Evolutionary conservation across 1,140 invertebrate genomes (phyloP).

Genomic region (Tetramorium alpestre): DNA sequence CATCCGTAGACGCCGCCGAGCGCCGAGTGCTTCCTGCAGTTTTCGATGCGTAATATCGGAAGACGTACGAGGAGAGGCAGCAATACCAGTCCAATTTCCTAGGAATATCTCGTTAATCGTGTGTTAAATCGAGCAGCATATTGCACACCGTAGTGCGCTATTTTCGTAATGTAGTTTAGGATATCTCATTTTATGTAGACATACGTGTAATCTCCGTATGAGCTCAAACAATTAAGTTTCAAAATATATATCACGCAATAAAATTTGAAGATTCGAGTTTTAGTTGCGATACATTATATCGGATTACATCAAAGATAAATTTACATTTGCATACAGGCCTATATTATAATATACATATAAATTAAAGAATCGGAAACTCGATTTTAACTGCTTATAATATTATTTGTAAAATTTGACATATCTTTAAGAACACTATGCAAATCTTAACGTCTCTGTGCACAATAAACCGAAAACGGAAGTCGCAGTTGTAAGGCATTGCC

Average conservation of each 20-base stretch:
- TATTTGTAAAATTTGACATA: neutral
- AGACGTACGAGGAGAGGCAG: neutral
- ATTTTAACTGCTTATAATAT: neutral
- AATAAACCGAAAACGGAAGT: conserved; percentile 34
- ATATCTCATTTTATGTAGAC: neutral
- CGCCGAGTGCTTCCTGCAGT: conserved; percentile 1
- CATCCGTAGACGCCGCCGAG: conserved; percentile 15
- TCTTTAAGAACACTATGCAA: neutral
- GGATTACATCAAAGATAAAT: neutral
- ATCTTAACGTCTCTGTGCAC: neutral
- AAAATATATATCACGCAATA: neutral
- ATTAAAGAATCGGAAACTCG: neutral
- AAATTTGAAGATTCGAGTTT: neutral
- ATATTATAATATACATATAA: neutral
- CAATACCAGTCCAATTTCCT: conserved; percentile 18
- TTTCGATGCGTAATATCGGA: conserved; percentile 43
- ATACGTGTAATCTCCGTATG: neutral
- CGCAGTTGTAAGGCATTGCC: conserved; percentile 7
- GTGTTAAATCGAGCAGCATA: conserved; percentile 32
- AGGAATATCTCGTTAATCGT: conserved; percentile 36
- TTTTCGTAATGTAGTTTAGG: conserved; percentile 19
- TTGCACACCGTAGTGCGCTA: neutral
- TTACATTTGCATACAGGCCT: neutral
- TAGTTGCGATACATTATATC: neutral
- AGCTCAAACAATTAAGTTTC: neutral